Percentiles rank a stretch among this genome's conserved stretches.
Conservation (phyloP, 2,797 vertebrate genomes). For the Threskiornis aethiopicus region DNA sequence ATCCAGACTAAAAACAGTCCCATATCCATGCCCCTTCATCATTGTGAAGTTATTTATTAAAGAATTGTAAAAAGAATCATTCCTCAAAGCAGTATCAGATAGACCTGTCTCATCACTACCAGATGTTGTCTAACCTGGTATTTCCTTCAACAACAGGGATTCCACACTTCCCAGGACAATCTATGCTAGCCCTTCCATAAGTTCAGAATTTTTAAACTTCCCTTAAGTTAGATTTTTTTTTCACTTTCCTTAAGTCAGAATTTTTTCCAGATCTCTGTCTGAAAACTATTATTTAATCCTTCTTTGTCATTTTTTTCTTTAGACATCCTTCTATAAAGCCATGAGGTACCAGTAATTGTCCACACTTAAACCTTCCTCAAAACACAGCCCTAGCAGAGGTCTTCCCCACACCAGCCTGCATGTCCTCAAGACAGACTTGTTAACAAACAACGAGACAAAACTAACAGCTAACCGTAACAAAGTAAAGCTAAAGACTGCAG, state of each 20-base stretch:
- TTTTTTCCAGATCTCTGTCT: neutral
- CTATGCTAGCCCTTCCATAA: neutral
- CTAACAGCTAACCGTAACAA: neutral
- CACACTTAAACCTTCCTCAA: neutral
- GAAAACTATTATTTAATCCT: neutral
- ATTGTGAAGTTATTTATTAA: neutral
- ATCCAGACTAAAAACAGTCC: neutral
- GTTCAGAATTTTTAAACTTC: neutral
- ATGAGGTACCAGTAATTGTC: neutral
- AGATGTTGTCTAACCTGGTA: neutral
- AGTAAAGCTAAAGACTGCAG: neutral
- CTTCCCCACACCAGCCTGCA: neutral
- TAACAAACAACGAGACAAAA: neutral
- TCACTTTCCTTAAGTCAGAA: neutral
- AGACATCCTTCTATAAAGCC: neutral
- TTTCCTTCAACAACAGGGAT: neutral
- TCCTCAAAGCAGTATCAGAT: neutral
- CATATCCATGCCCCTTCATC: neutral
- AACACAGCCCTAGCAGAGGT: neutral
- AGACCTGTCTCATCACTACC: neutral
- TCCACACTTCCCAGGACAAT: neutral
- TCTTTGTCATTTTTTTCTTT: neutral
- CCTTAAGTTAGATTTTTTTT: neutral
- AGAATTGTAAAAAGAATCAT: neutral
- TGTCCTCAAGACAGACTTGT: neutral